phyloP scores from a whole-genome alignment of 2,888 invertebrate species.

The Heliconius charithonia region DNA sequence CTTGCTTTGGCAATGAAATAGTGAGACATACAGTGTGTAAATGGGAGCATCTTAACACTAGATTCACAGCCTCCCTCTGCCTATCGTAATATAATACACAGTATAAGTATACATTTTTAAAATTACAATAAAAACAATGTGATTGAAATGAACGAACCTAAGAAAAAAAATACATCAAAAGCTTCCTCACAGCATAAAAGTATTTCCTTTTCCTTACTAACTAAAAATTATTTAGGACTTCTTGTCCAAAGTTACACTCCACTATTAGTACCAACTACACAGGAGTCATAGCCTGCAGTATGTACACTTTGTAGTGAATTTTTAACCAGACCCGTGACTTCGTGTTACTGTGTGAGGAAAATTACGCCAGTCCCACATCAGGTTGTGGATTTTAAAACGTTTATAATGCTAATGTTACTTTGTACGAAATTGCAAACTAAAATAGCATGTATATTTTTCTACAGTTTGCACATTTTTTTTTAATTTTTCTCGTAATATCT shows the following conservation, averaged over 20 bases:
- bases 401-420: constrained; percentile 6
- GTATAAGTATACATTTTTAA: too few species aligned
- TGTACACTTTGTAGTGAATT: constrained; percentile 27
- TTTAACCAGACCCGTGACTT: constrained; percentile 32
- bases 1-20: too few species aligned
- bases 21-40: too few species aligned
- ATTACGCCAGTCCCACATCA: constrained; percentile 24
- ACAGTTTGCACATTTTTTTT: constrained; percentile 4
- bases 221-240: background rate
- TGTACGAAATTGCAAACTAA: background rate
- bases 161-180: background rate
- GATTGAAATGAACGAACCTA: too few species aligned
- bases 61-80: background rate
- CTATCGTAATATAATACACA: too few species aligned
- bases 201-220: background rate
- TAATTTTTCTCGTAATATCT: background rate
- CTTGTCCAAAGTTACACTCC: background rate
- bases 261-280: background rate
- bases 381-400: constrained; percentile 27
- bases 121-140: too few species aligned
- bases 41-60: background rate
- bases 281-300: constrained; percentile 19
- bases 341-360: constrained; percentile 7
- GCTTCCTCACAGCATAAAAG: background rate
- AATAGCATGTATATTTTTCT: background rate